Conservation (phyloP, 2,797 vertebrate species). For the Sphaeramia orbicularis region DNA sequence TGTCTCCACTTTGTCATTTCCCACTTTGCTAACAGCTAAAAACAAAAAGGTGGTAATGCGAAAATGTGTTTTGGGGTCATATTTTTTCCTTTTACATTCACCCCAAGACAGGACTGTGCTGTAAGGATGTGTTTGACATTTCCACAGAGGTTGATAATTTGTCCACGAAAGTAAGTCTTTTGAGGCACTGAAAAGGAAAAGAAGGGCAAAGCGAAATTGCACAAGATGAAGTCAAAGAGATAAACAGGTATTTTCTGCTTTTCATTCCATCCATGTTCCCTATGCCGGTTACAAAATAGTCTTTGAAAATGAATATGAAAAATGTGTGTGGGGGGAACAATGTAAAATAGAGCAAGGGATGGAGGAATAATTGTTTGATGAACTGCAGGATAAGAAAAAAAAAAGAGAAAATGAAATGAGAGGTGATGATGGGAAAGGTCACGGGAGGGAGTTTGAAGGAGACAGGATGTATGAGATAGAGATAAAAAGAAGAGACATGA, state of each 20-base stretch:
- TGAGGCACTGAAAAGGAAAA: conserved; percentile 37
- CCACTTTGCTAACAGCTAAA: too few species aligned
- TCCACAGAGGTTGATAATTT: conserved; percentile 61
- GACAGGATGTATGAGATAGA: not conserved
- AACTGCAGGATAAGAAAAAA: conserved; percentile 31
- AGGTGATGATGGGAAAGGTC: conserved; percentile 43
- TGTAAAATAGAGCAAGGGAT: not conserved
- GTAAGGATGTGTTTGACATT: conserved; percentile 63
- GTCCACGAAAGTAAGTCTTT: conserved; percentile 38
- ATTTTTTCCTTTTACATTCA: too few species aligned
- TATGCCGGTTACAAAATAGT: conserved; percentile 26
- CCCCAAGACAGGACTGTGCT: conserved; percentile 12
- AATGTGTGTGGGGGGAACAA: not conserved
- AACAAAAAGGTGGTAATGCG: too few species aligned
- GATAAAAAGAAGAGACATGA: conserved; percentile 33
- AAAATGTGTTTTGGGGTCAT: too few species aligned
- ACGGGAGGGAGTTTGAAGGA: conserved; percentile 25
- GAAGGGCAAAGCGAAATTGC: conserved; percentile 35
- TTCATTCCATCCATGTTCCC: conserved; percentile 15
- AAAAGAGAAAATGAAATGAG: conserved; percentile 26
- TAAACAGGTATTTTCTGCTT: conserved; percentile 25
- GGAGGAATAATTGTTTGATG: conserved; percentile 17
- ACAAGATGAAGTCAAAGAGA: conserved; percentile 51
- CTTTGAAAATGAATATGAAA: conserved; percentile 14
- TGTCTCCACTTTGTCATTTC: conserved; percentile 4